Base-by-base conservation (phyloP, 2,888 invertebrate species). In the Microctonus brassicae region DNA sequence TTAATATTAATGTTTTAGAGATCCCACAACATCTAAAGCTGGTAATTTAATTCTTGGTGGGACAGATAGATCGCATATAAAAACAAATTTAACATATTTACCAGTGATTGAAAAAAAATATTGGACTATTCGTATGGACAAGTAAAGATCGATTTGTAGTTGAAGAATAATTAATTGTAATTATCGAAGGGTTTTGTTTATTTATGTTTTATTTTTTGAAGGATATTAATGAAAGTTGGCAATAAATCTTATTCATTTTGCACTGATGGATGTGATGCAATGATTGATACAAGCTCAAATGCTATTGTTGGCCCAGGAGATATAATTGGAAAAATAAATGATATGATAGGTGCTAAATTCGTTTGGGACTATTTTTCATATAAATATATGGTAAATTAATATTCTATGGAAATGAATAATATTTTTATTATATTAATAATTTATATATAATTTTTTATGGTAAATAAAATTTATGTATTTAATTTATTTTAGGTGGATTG, bases 71-170 rank as follows among this genome's bases (percentile, higher is more conserved):
- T 88, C 89, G 62, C 90, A 93, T 79, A 91, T 92, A 81, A 89
- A 89, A 67, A 92, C 91, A 17, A 87, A 90, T 76, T 90, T 94
- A 79, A 91, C 90, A 34, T 93, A 91, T 80, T 83, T 92, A 0
- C 89, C 90, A 7, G 91, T 94, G 0, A 89, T 90, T 60, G 86
- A 88, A 63, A 86, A 90, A 76, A 90, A 89, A 7, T 93, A 92
- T 82, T 94, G 94, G 94, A 90, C 92, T 82, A 91, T 94, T 84
- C 87, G 89, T 72, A 91, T 94, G 90, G 92, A 93, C 79, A 89
- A 89, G 91, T 92, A 87, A 84, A 81, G 64, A 29, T 22, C 10
- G 9, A 36, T 60, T 17, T 11, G 39, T 33, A 69, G 70, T 61
- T 76, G 76, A 75, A 34, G 11, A 36, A 13, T 2, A 22, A 10